Conservation (phyloP, 1,140 invertebrate genomes). For the Saccostrea cuccullata region DNA sequence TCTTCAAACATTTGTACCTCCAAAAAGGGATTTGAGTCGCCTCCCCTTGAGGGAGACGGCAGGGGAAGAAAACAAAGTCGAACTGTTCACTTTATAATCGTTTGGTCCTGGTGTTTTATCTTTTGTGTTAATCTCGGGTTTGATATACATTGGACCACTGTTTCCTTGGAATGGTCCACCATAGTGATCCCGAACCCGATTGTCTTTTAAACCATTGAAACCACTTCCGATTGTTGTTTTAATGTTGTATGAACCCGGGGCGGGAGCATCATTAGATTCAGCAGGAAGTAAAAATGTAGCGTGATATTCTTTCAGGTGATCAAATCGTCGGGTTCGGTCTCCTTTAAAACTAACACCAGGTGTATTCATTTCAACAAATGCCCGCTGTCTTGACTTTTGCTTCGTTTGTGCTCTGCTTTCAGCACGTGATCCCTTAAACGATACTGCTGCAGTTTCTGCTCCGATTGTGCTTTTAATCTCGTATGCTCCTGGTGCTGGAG, state of each 20-base stretch:
- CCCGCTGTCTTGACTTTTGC: slow-evolving; percentile 1
- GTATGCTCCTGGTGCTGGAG: slow-evolving; percentile 61
- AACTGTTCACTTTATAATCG: not conserved
- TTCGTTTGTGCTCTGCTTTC: not conserved
- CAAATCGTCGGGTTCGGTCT: slow-evolving; percentile 36
- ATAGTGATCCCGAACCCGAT: slow-evolving; percentile 24
- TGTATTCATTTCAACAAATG: slow-evolving; percentile 12
- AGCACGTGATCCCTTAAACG: slow-evolving; percentile 48
- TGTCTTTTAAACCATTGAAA: slow-evolving; percentile 34
- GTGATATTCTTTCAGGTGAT: slow-evolving; percentile 47
- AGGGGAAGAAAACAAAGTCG: not conserved
- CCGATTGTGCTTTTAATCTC: slow-evolving; percentile 61
- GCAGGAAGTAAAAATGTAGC: slow-evolving; percentile 61
- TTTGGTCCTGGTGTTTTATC: slow-evolving; percentile 40
- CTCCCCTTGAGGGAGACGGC: slow-evolving; percentile 51
- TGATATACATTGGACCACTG: slow-evolving; percentile 42
- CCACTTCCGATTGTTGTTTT: slow-evolving; percentile 56
- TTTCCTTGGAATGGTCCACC: slow-evolving; percentile 43
- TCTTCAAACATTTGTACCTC: slow-evolving; percentile 37
- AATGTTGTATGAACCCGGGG: slow-evolving; percentile 59
- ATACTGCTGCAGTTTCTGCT: not conserved
- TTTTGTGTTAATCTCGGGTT: slow-evolving; percentile 39
- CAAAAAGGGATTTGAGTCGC: slow-evolving; percentile 51
- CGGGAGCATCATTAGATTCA: slow-evolving; percentile 54
- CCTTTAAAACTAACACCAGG: slow-evolving; percentile 47